Base-by-base conservation (phyloP, 1,140 invertebrate genomes). In the Acromyrmex charruanus region DNA sequence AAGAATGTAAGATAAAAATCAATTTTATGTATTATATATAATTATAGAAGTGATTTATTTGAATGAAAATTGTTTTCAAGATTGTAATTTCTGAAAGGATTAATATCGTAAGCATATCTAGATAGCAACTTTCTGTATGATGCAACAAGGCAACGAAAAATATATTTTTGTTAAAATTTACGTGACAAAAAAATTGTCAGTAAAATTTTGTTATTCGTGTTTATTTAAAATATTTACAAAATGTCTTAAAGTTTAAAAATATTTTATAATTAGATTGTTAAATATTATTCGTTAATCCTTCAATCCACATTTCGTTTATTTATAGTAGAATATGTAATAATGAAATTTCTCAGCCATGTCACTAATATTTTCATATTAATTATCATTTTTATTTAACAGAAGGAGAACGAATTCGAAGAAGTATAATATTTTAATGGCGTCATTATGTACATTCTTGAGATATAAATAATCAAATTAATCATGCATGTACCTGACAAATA, bases 381-480 rank as follows among this genome's bases (percentile, higher is more conserved):
- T 65, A 65, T 65, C 1, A 65, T 65, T 65, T 28, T 31, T 31
- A 65, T 65, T 65, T 65, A 18, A 12, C 28, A 65, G 14, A 31
- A 63, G 9, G 6, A 18, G 16, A 31, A 14, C 4, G 3, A 63
- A 65, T 65, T 31, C 6, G 5, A 63, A 31, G 61, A 63, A 63
- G 5, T 63, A 63, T 28, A 28, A 65, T 25, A 65, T 18, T 65
- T 65, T 63, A 18, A 31, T 28, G 0, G 5, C n/a, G 14, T 65
- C 31, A 31, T 31, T 65, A 21, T 18, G 31, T 65, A 16, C 28
- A 63, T 31, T 63, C 2, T 63, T 63, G 0, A 63, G 14, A 25
- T 61, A 61, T 61, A 61, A 61, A 10, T 16, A 63, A 63, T 63
- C 25, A 63, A 63, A 63, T 63, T 28, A 63, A 63, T 31, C 16